These are phyloP conservation scores for Sebastes schlegelii DNA, from an alignment of 2,113 vertebrate species.

Conservation along the genomic window DNA sequence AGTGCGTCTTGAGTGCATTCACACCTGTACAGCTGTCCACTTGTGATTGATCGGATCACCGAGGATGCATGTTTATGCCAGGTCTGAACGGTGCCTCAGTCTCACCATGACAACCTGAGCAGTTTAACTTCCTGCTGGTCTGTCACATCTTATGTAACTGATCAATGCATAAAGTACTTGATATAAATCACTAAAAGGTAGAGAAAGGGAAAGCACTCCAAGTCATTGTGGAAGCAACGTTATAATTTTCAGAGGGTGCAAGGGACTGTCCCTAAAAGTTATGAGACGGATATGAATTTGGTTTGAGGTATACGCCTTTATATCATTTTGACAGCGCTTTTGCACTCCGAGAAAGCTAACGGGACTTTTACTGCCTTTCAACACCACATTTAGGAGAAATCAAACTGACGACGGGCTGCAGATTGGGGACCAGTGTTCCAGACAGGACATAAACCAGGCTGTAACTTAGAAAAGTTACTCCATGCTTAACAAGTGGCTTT, in stretches of 20 bases:
- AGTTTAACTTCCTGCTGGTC: constrained; percentile 23
- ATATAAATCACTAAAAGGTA: constrained; percentile 24
- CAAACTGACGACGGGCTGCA: constrained; percentile 10
- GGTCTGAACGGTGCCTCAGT: too few species aligned
- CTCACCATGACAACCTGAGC: constrained; percentile 7
- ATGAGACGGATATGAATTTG: constrained; percentile 48
- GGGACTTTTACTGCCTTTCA: constrained; percentile 55
- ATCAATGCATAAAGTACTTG: constrained; percentile 33
- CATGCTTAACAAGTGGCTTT: neutral
- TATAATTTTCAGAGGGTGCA: constrained; percentile 10
- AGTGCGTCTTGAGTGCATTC: too few species aligned
- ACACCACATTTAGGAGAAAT: constrained; percentile 41
- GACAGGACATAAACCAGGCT: neutral
- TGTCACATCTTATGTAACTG: constrained; percentile 43
- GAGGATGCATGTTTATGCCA: too few species aligned
- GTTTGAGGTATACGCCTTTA: constrained; percentile 36
- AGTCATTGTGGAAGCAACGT: constrained; percentile 48
- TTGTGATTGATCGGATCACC: too few species aligned
- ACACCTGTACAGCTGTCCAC: too few species aligned
- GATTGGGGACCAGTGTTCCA: constrained; percentile 5
- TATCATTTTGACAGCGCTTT: constrained; percentile 41
- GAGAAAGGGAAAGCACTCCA: constrained; percentile 20
- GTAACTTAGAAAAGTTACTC: constrained; percentile 1
- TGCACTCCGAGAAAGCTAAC: neutral
- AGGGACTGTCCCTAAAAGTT: constrained; percentile 68